These are phyloP conservation scores for Nymphicus hollandicus DNA, from an alignment of 2,113 vertebrate genomes.

Conservation along the genomic window DNA sequence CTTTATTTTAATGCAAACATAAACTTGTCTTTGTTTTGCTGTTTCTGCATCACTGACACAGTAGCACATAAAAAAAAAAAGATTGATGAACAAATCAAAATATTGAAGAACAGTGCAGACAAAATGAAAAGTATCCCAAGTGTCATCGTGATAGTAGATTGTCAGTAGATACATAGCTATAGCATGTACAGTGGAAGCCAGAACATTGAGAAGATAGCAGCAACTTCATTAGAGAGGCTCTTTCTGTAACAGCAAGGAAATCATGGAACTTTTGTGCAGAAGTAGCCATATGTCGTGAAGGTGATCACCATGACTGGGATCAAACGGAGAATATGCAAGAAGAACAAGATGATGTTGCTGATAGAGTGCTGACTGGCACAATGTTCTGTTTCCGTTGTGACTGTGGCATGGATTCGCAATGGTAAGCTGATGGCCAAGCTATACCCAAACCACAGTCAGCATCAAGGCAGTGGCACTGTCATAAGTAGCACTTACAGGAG, in stretches of 20 bases:
- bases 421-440: constrained; percentile 75
- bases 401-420: constrained; percentile 69
- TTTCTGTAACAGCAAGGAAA: constrained; percentile 66
- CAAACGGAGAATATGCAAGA: constrained; percentile 72
- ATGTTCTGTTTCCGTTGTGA: constrained; percentile 65
- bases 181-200: constrained; percentile 76
- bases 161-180: constrained; percentile 74
- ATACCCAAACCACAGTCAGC: constrained; percentile 70
- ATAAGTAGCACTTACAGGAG: constrained; percentile 46
- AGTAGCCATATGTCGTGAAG: constrained; percentile 71
- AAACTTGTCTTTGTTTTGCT: constrained; percentile 59
- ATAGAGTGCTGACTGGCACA: constrained; percentile 69
- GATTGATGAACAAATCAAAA: constrained; percentile 71
- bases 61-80: constrained; percentile 69
- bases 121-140: constrained; percentile 74
- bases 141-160: constrained; percentile 55
- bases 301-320: constrained; percentile 73
- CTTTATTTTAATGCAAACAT: constrained; percentile 60
- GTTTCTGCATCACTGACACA: constrained; percentile 66
- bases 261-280: constrained; percentile 73
- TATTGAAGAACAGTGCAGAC: constrained; percentile 69
- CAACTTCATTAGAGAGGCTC: constrained; percentile 75
- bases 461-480: constrained; percentile 55
- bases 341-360: constrained; percentile 74
- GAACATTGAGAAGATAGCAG: constrained; percentile 73